Evolutionary conservation across 2,113 vertebrate genomes (phyloP).

Genomic region (Thunnus thynnus): DNA sequence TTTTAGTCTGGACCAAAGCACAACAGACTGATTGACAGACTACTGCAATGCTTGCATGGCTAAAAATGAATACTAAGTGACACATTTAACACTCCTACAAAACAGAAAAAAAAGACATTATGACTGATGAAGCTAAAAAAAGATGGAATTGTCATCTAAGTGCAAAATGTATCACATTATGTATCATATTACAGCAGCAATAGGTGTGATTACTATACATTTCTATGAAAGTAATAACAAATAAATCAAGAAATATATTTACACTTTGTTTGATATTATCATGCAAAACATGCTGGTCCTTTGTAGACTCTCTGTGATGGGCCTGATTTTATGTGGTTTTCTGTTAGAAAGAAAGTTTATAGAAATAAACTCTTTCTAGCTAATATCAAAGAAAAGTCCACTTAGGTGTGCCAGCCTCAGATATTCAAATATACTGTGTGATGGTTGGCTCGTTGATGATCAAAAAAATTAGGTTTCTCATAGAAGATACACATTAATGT

Average conservation of each 20-base stretch:
- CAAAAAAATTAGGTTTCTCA: constrained; percentile 15
- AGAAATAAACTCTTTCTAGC: not conserved
- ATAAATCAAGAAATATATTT: not conserved
- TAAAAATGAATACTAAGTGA: not conserved
- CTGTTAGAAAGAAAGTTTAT: constrained; percentile 25
- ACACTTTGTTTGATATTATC: constrained; percentile 9
- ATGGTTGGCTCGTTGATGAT: constrained; percentile 2
- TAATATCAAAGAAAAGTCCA: constrained; percentile 35
- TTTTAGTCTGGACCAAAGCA: not conserved
- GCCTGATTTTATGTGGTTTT: not conserved
- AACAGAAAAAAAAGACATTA: not conserved
- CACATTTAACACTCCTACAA: not conserved
- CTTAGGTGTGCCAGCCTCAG: constrained; percentile 13
- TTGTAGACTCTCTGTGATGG: constrained; percentile 6
- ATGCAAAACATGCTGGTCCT: not conserved
- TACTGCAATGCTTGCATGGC: not conserved
- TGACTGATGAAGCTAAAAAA: constrained; percentile 18
- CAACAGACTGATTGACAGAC: not conserved
- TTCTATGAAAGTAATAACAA: not conserved
- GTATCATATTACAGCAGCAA: not conserved
- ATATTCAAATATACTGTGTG: constrained; percentile 33
- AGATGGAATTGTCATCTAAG: not conserved
- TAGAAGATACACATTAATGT: constrained; percentile 5
- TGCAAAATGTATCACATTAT: not conserved
- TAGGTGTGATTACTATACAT: not conserved